These are phyloP conservation scores for Leiothrix lutea DNA, from an alignment of 2,113 vertebrate genomes.

Conservation along the genomic window DNA sequence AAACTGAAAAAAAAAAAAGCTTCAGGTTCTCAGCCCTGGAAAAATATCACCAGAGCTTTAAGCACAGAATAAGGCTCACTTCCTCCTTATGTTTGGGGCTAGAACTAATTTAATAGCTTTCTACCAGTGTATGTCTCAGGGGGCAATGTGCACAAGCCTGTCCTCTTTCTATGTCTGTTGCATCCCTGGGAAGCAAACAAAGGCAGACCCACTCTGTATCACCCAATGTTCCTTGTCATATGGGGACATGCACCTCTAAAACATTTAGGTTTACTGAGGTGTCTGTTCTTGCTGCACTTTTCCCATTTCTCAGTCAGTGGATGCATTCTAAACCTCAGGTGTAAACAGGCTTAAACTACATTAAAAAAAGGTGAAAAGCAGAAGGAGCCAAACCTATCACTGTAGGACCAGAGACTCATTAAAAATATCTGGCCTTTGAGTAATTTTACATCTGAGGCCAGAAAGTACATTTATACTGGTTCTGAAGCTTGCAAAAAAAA, in stretches of 20 bases:
- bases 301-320: not conserved
- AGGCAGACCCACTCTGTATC: not conserved
- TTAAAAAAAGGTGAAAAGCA: not conserved
- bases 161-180: not conserved
- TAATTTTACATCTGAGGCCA: not conserved
- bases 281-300: not conserved
- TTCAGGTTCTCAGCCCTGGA: not conserved
- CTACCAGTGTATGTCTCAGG: not conserved
- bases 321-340: not conserved
- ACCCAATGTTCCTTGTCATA: accelerated
- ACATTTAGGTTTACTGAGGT: not conserved
- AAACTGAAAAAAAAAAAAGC: not conserved
- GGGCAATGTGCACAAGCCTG: not conserved
- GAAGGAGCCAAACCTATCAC: not conserved
- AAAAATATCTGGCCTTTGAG: not conserved
- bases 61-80: not conserved
- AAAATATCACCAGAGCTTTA: slow-evolving; percentile 10
- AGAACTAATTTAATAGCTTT: not conserved
- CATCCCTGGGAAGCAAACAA: not conserved
- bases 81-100: not conserved
- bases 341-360: accelerated
- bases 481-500: not conserved
- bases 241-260: not conserved
- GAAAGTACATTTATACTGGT: not conserved
- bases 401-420: accelerated